Percentiles rank a stretch among this genome's conserved stretches.
Conservation (phyloP, 64 coral and sea anemone species). For the Montipora cactus region DNA sequence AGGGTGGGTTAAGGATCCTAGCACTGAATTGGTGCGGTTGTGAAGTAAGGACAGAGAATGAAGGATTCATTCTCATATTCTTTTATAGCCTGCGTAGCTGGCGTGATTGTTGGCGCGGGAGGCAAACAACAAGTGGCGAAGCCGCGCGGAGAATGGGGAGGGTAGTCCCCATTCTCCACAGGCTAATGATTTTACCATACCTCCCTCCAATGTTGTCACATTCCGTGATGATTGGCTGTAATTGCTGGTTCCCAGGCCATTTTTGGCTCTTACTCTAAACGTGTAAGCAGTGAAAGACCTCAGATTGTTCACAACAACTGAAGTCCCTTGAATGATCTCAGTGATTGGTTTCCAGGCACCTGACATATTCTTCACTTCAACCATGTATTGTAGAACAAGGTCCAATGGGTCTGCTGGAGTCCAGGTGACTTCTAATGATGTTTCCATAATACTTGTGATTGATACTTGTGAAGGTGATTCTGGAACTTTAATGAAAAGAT, state of each 20-base stretch:
- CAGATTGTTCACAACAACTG: conserved; percentile 46
- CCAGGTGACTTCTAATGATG: conserved; percentile 61
- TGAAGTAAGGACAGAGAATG: too few relatives aligned
- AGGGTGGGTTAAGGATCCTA: too few relatives aligned
- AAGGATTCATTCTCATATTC: too few relatives aligned
- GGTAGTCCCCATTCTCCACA: too few relatives aligned
- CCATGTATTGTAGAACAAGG: conserved; percentile 50
- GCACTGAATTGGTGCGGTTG: too few relatives aligned
- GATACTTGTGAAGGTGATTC: neutral
- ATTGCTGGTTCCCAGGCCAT: conserved; percentile 79
- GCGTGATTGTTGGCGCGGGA: too few relatives aligned
- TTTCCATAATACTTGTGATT: conserved; percentile 11
- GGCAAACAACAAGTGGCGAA: too few relatives aligned
- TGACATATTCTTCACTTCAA: conserved; percentile 15
- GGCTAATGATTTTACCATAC: neutral
- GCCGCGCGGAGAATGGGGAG: too few relatives aligned
- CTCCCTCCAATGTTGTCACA: conserved; percentile 60
- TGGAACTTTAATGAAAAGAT: conserved; percentile 50
- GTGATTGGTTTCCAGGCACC: conserved; percentile 60
- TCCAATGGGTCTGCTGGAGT: neutral
- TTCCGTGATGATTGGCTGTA: conserved; percentile 48
- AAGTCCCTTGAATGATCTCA: conserved; percentile 23
- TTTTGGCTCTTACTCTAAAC: conserved; percentile 70
- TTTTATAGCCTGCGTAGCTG: too few relatives aligned
- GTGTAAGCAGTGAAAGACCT: conserved; percentile 64